Conservation (phyloP, 2,797 vertebrate species). For the Manis javanica region DNA sequence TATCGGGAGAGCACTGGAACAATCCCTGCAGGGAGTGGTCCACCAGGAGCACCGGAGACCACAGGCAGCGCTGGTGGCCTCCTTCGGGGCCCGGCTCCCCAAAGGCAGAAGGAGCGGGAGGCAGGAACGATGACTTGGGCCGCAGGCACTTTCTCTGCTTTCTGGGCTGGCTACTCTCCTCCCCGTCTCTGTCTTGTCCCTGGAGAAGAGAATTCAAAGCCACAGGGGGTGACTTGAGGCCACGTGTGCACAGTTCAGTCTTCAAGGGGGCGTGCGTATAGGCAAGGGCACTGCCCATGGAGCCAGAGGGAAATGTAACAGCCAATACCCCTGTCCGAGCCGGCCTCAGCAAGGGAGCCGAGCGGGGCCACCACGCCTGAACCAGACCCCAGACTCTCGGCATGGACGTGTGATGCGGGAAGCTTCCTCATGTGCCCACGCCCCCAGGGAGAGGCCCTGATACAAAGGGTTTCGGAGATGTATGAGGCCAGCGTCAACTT, state of each 20-base stretch:
- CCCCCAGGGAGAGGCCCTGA: neutral
- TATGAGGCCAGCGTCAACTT: neutral
- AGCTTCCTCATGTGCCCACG: neutral
- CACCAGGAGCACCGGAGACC: constrained; percentile 84
- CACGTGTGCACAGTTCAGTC: neutral
- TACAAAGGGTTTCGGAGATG: neutral
- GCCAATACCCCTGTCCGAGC: neutral
- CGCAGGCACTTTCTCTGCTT: constrained; percentile 79
- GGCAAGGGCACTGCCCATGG: neutral
- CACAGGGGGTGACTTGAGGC: neutral
- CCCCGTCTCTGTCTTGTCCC: constrained; percentile 63
- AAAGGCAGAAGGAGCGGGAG: neutral
- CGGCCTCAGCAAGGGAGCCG: fast-evolving
- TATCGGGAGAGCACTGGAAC: constrained; percentile 85
- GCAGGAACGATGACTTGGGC: constrained; percentile 78
- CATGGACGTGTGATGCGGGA: fast-evolving
- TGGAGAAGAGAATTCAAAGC: too few species aligned
- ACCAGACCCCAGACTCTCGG: neutral
- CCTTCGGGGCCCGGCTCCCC: constrained; percentile 46
- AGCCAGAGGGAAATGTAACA: neutral
- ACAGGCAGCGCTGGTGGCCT: constrained; percentile 85
- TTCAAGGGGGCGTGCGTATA: neutral
- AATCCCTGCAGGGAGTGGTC: constrained; percentile 83
- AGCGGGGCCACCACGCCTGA: neutral
- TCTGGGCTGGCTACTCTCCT: constrained; percentile 62